These are phyloP conservation scores for Pantherophis alleghaniensis DNA, from an alignment of 2,797 vertebrate genomes.

Conservation along the genomic window DNA sequence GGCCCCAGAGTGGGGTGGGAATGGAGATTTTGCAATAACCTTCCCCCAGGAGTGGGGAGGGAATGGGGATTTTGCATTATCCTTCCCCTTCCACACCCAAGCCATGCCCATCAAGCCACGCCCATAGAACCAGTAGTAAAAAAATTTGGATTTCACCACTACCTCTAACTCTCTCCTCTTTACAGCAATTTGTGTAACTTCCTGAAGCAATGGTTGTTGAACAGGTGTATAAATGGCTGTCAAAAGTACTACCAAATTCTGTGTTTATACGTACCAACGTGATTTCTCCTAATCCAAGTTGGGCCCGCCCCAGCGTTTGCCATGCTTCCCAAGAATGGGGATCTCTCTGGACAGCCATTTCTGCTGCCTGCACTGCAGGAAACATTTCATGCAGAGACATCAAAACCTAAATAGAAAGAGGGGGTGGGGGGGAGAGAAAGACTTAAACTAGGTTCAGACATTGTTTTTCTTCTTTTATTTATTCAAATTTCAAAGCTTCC, in stretches of 20 bases:
- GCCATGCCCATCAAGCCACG: too few species aligned
- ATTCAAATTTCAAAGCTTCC: not conserved
- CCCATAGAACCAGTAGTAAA: too few species aligned
- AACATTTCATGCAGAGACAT: constrained; percentile 90
- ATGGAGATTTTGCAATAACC: too few species aligned
- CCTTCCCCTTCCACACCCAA: too few species aligned
- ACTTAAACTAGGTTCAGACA: not conserved
- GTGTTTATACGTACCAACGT: constrained; percentile 78
- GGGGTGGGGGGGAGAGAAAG: constrained; percentile 22
- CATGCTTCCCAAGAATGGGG: constrained; percentile 91
- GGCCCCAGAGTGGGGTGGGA: too few species aligned
- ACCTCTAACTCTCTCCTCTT: not conserved
- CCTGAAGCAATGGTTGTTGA: not conserved
- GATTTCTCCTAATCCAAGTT: constrained; percentile 93
- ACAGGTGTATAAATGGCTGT: constrained; percentile 4
- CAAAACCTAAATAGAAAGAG: constrained; percentile 76
- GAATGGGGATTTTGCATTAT: too few species aligned
- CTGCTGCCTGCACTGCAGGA: constrained; percentile 90
- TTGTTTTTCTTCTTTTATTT: not conserved
- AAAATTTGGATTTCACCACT: too few species aligned
- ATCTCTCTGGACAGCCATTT: constrained; percentile 87
- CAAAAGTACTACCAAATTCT: not conserved
- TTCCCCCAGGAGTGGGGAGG: too few species aligned
- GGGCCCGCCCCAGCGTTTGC: constrained; percentile 93
- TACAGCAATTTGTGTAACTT: not conserved